phyloP scores from a whole-genome alignment of 2,888 invertebrate genomes.

The Lypha dubia region DNA sequence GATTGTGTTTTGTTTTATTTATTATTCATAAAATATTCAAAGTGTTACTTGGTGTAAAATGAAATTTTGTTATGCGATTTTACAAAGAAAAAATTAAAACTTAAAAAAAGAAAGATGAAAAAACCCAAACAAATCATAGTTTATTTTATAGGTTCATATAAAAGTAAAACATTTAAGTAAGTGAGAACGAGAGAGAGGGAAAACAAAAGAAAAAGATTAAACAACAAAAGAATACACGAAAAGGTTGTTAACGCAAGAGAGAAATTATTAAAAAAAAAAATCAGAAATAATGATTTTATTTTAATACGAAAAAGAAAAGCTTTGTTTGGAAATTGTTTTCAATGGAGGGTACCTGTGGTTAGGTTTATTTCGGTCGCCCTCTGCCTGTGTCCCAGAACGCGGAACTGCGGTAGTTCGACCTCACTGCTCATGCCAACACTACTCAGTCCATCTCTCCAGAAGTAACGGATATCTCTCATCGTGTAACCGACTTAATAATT shows the following conservation, averaged over 20 bases:
- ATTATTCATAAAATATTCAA: conserved; percentile 45
- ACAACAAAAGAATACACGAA: not conserved
- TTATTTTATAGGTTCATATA: not conserved
- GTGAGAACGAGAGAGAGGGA: conserved; percentile 15
- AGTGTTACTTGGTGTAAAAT: conserved; percentile 62
- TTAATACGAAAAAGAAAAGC: conserved; percentile 55
- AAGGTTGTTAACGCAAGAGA: not conserved
- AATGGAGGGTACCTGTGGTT: conserved; percentile 93
- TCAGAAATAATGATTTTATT: conserved; percentile 62
- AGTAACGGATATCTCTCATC: conserved; percentile 98
- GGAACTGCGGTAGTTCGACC: conserved; percentile 98
- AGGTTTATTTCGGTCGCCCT: conserved; percentile 96
- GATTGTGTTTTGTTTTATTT: conserved; percentile 39
- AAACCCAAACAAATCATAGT: conserved; percentile 4
- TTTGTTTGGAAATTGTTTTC: conserved; percentile 76
- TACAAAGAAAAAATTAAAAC: no score
- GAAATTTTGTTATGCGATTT: conserved; percentile 53
- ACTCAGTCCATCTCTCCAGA: conserved; percentile 96
- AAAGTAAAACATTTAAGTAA: conserved; percentile 29
- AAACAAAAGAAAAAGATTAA: conserved; percentile 21
- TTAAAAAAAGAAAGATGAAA: conserved; percentile 1
- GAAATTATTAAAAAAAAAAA: no score
- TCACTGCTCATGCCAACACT: conserved; percentile 98
- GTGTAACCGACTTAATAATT: conserved; percentile 93
- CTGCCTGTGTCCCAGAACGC: conserved; percentile 97